Evolutionary conservation across 1,140 invertebrate genomes (phyloP), one percentile per base, ranked within the genome.

Genomic region (Antheraea pernyi): DNA sequence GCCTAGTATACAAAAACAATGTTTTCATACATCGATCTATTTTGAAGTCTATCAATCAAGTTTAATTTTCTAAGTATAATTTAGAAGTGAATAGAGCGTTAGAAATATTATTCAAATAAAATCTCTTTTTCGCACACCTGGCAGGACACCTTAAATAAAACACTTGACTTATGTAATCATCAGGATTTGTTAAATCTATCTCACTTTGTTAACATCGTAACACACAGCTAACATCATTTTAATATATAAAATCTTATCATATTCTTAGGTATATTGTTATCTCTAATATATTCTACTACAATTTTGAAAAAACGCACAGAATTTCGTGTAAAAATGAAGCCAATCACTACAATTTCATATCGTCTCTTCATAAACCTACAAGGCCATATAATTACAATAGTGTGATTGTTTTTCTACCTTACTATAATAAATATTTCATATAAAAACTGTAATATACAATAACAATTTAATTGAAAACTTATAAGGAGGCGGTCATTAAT

Each of bases 301-400:
- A 16, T 53, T 16, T 16, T 16, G 46, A 53, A 53, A 11, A n/a
- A 42, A 42, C 7, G 7, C 11, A 11, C 39, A 42, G 18, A 19
- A 19, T 48, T 65, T 46, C n/a, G 37, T 48, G 37, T 65, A 65
- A 48, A 65, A 65, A 65, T 16, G 46, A 65, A 42, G 63, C 61
- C 61, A 37, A 63, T 37, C 8, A 30, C 61, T 63, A 63, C 22
- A 16, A 63, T 30, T 65, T 65, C 59, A 30, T 37, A 53, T 53
- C 0, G 13, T 53, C 46, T 53, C 46, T 53, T 53, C 46, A 16
- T 53, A 53, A 53, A 53, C 13, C 59, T 71, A 71, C 59, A 67
- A 71, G 64, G 65, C 65, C 59, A 66, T 67, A 66, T 61, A 53
- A 62, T 30, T 68, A 59, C 53, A 65, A 59, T 53, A 67, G 46